Evolutionary conservation across 2,797 vertebrate genomes (phyloP).

Genomic region (Stomatorhinus walkeri): DNA sequence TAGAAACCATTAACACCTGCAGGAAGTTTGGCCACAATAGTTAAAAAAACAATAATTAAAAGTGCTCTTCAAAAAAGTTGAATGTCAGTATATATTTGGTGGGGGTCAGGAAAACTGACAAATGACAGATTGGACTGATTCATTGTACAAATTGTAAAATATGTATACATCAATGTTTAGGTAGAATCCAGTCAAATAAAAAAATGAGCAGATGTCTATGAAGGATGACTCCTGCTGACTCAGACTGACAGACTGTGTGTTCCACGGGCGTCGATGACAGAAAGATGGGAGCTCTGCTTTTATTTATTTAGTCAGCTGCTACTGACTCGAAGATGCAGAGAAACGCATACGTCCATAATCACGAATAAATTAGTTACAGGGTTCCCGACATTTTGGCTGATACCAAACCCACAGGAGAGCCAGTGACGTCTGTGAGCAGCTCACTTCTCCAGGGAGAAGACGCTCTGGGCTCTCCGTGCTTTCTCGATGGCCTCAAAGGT

Average conservation of each 20-base stretch:
- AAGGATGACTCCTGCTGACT: background rate
- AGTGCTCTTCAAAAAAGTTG: background rate
- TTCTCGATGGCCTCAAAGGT: conserved; percentile 79
- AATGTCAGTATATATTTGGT: background rate
- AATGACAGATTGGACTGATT: background rate
- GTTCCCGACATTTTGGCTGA: background rate
- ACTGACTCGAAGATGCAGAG: background rate
- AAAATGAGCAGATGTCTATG: background rate
- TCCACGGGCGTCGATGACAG: background rate
- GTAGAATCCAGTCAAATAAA: background rate
- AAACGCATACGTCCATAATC: background rate
- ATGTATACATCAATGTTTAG: background rate
- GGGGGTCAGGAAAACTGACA: background rate
- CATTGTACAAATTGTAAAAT: background rate
- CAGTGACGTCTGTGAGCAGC: background rate
- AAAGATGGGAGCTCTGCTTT: background rate
- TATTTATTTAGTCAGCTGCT: background rate
- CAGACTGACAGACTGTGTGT: background rate
- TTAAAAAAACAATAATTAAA: background rate
- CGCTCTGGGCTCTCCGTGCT: conserved; percentile 63
- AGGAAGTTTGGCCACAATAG: background rate
- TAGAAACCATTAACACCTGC: background rate
- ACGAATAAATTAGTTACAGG: background rate
- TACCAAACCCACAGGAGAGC: background rate
- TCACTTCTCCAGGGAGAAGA: conserved; percentile 68